Base-by-base conservation (phyloP, 2,113 vertebrate genomes). In the Anarhynchus alexandrinus region DNA sequence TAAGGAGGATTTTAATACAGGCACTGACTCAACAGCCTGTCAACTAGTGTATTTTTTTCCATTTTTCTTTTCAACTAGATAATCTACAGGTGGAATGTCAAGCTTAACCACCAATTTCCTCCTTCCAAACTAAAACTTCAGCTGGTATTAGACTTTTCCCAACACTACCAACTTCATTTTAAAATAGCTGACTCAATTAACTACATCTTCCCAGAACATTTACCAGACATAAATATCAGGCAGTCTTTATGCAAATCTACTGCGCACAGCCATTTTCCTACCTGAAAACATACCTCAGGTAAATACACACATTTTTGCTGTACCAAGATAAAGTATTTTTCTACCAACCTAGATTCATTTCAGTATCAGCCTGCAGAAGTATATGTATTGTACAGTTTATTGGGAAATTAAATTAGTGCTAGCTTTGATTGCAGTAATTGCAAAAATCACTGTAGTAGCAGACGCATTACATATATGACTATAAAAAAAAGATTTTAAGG, bases 391-490 rank as follows among this genome's bases (percentile, higher is more conserved):
- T 91, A 86, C 40, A 65, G 22, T 81, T 96, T 88, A 88, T 29
- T 84, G 66, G 90, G 65, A 97, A 97, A 96, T 97, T 94, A 82
- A 97, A 82, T 96, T 92, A 96, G 13, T 49, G 26, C 70, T 82
- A 34, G 58, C 47, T 97, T 96, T 97, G 82, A 97, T 82, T 94
- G 82, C 69, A 96, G 43, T 55, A 95, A 95, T 80, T 88, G 70
- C 67, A 96, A 90, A 96, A 94, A 92, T 78, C 86, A 77, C 34
- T 55, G 18, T 17, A 81, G 65, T 34, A 93, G 64, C 86, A 95
- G 69, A 86, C 38, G 29, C 10, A 79, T 82, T 78, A 42, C 18
- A 91, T 6, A 61, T 36, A 20, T 20, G 38, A 86, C 77, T 91
- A 80, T 34, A 65, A 66, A 89, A 89, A 86, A 70, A 61, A 93